These are phyloP conservation scores for Phoxinus dragarum DNA, from an alignment of 2,797 vertebrate genomes.

Conservation along the genomic window DNA sequence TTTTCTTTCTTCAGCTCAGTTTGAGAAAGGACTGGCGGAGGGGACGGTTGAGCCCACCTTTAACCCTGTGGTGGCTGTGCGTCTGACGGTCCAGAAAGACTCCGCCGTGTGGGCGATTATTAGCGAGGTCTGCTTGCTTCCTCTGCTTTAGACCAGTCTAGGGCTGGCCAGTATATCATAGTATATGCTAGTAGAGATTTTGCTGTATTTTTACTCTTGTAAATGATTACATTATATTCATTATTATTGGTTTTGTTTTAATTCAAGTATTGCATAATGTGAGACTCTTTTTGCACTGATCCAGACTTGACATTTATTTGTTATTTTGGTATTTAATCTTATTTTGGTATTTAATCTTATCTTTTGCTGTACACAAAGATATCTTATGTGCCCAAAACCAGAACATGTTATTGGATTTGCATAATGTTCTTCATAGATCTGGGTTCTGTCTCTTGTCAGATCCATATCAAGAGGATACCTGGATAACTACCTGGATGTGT, in stretches of 20 bases:
- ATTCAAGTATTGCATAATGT: background rate
- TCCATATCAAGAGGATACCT: constrained; percentile 95
- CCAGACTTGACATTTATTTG: background rate
- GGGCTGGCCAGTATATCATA: background rate
- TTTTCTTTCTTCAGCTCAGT: constrained; percentile 81
- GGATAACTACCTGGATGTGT: constrained; percentile 75
- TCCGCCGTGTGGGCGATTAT: constrained; percentile 97
- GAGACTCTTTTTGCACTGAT: background rate
- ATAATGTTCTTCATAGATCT: background rate
- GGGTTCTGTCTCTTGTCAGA: constrained; percentile 81
- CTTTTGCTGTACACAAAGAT: background rate
- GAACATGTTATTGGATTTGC: background rate
- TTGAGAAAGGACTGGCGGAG: constrained; percentile 92
- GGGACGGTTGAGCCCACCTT: constrained; percentile 86
- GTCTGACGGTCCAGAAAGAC: constrained; percentile 91
- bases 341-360: background rate
- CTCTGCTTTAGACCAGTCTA: background rate
- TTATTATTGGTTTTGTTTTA: background rate
- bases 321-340: background rate
- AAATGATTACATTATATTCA: background rate
- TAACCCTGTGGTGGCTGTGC: constrained; percentile 91
- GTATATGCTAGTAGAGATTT: background rate
- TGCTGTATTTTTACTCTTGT: background rate
- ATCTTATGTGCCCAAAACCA: background rate
- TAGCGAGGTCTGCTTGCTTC: constrained; percentile 86